Evolutionary conservation across 64 coral and sea anemone genomes (phyloP).

Genomic region (Montipora cactus): DNA sequence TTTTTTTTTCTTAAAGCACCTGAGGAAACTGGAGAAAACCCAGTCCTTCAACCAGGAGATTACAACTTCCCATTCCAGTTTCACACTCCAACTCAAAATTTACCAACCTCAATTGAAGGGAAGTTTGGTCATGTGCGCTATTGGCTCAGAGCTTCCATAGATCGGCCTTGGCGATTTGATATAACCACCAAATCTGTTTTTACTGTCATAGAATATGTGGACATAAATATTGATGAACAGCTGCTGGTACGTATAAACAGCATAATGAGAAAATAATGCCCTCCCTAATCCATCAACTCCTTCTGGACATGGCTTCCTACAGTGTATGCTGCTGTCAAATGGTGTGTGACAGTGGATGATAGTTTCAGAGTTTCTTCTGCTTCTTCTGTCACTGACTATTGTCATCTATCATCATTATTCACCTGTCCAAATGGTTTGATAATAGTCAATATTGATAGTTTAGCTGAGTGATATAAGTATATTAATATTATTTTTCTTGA

Average conservation of each 20-base stretch:
- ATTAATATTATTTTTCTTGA: too few relatives aligned
- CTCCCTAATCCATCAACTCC: too few relatives aligned
- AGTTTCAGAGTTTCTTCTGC: too few relatives aligned
- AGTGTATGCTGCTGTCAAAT: too few relatives aligned
- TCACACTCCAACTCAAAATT: slow-evolving; percentile 70
- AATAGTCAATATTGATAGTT: too few relatives aligned
- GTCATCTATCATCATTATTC: too few relatives aligned
- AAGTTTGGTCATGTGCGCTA: slow-evolving; percentile 85
- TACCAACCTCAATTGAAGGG: slow-evolving; percentile 86
- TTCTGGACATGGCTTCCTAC: too few relatives aligned
- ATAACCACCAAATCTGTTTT: slow-evolving; percentile 83
- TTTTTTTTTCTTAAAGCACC: slow-evolving; percentile 45
- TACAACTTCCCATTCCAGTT: slow-evolving; percentile 82
- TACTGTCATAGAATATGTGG: slow-evolving; percentile 86
- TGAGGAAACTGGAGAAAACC: slow-evolving; percentile 79
- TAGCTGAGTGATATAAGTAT: too few relatives aligned
- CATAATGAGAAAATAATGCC: not conserved
- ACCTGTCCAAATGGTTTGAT: too few relatives aligned
- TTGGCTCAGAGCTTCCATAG: slow-evolving; percentile 86
- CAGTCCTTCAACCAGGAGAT: slow-evolving; percentile 76
- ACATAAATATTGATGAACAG: slow-evolving; percentile 64
- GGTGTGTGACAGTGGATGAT: too few relatives aligned
- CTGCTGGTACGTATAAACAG: slow-evolving; percentile 59
- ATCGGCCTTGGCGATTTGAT: slow-evolving; percentile 94
- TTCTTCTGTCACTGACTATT: too few relatives aligned